A percentile compares a stretch with the other conserved stretches of the same genome.
Evolutionary conservation across 2,888 invertebrate species (phyloP).

Genomic region (Seladonia tumulorum): DNA sequence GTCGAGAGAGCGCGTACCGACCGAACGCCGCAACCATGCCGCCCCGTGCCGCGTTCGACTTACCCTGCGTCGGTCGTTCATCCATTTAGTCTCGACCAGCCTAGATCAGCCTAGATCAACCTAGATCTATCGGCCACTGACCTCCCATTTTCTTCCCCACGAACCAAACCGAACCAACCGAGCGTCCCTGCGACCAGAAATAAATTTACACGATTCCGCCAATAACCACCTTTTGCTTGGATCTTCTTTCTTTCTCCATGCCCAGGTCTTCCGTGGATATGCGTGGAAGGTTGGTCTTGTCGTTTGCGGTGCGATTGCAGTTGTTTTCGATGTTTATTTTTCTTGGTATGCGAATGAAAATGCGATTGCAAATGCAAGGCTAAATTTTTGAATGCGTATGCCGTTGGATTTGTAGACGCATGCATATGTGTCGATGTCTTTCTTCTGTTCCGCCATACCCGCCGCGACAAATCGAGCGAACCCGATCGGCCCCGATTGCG

Average conservation of each 20-base stretch:
- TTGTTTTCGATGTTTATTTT: slow-evolving; percentile 39
- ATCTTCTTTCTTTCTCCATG: slow-evolving; percentile 75
- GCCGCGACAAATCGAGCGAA: background rate
- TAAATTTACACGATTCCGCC: slow-evolving; percentile 23
- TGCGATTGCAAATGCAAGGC: slow-evolving; percentile 3
- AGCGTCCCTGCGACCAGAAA: background rate
- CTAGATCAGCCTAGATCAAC: background rate
- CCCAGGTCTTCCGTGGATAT: slow-evolving; percentile 88
- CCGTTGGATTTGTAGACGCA: background rate
- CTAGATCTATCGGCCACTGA: background rate
- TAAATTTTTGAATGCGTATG: background rate
- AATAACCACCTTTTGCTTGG: slow-evolving; percentile 74
- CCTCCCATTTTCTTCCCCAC: background rate
- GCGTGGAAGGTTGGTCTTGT: slow-evolving; percentile 88
- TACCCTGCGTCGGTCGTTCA: background rate
- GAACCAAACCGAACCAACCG: slow-evolving; percentile 4
- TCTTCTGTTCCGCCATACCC: background rate
- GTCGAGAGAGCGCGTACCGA: background rate
- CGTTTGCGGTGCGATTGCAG: slow-evolving; percentile 82
- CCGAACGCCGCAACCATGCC: background rate
- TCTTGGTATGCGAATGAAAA: slow-evolving; percentile 47
- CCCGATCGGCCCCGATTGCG: slow-evolving; percentile 2
- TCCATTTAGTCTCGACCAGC: background rate
- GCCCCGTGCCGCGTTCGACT: background rate
- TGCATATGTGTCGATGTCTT: background rate